Base-by-base conservation (phyloP, 92 coral and sea anemone species). In the Meandrina meandrites region DNA sequence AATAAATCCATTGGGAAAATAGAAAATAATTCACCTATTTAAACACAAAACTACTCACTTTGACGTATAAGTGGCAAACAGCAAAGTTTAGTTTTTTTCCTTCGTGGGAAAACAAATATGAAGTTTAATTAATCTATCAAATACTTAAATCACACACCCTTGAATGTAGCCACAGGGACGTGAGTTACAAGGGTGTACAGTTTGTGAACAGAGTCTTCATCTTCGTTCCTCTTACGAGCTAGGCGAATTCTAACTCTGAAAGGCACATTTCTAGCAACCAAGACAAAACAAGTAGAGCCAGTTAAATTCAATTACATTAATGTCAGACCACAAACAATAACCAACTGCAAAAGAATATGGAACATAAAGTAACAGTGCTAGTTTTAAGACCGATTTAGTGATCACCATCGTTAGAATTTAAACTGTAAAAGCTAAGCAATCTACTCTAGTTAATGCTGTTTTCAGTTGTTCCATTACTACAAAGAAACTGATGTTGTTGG, bases 141-240 rank as follows among this genome's bases (percentile, higher is more conserved):
- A n/a, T n/a, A n/a, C n/a, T n/a, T 24, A 19, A 75, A 75, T 58
- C 3, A 57, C 91, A 30, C 66, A 95, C 98, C 99, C 94, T 97
- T 97, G 90, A 95, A 97, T 14, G 93, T 53, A 31, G 92, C 84
- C 6, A 95, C 98, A 56, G 91, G 94, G 64, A 97, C 99, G 31
- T 77, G 90, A 64, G 98, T 86, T 21, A 94, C 99, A 12, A 97
- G 95, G 16, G 99, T 97, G 91, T 97, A 94, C 47, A 97, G 92
- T 76, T 97, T 97, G 92, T 97, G 91, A 24, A 94, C 91, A 0
- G 99, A 94, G 79, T 97, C 99, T 80, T 97, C 99, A 56, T 97
- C 99, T 87, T 97, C 99, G 12, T 97, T 97, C 81, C 99, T 89
- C 79, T 94, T 95, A 62, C 99, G 96, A 69, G 98, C 96, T 79